These are phyloP conservation scores for Myiotriccus ornatus DNA, from an alignment of 2,797 vertebrate genomes.

Conservation along the genomic window DNA sequence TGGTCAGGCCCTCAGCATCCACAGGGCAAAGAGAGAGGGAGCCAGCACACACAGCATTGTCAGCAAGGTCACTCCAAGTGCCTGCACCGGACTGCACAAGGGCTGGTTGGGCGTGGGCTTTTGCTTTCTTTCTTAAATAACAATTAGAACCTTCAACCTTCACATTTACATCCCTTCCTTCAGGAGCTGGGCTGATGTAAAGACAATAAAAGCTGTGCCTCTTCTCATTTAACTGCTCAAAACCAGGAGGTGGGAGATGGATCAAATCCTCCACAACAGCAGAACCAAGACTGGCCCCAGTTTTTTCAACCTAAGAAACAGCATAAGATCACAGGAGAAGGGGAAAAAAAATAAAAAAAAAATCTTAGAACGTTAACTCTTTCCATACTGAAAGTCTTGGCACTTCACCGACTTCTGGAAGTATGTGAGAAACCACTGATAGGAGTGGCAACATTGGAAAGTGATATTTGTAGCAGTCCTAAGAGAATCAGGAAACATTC, in stretches of 20 bases:
- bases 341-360: too few species aligned
- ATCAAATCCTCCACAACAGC: accelerated
- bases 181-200: neutral
- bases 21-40: neutral
- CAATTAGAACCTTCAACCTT: neutral
- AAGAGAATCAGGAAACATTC: neutral
- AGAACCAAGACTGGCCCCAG: accelerated
- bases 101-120: neutral
- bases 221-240: neutral
- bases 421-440: neutral
- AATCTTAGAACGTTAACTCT: neutral
- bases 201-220: neutral
- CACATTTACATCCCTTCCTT: neutral
- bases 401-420: neutral
- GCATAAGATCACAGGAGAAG: neutral
- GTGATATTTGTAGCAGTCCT: neutral
- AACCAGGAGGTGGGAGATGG: neutral
- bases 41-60: accelerated
- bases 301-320: neutral
- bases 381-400: neutral
- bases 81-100: neutral
- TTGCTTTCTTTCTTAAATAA: neutral
- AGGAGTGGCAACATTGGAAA: neutral
- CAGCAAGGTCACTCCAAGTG: neutral
- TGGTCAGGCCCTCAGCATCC: neutral